These are phyloP conservation scores for Pecten maximus DNA, from an alignment of 2,888 invertebrate genomes.

Conservation along the genomic window DNA sequence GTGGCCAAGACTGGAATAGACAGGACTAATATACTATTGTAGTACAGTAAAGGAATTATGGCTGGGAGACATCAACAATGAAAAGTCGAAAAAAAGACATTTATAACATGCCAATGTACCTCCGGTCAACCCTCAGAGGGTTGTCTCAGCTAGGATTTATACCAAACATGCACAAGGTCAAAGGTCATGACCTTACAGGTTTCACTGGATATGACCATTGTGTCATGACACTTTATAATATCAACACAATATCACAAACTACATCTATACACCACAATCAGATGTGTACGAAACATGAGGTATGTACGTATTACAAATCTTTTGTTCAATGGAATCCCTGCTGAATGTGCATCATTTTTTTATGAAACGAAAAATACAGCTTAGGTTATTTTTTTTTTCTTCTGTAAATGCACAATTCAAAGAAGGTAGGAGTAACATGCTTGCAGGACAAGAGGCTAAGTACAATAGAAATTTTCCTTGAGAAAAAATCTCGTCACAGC, in stretches of 20 bases:
- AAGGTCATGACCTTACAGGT: neutral
- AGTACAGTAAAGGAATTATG: no score
- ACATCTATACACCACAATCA: neutral
- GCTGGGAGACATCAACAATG: no score
- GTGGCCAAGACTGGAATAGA: neutral
- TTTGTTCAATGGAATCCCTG: no score
- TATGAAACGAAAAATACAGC: neutral
- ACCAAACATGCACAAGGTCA: neutral
- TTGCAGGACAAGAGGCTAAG: neutral
- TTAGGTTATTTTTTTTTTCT: neutral
- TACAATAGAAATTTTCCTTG: neutral
- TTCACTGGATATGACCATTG: neutral
- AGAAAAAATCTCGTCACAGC: neutral
- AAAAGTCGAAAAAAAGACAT: neutral
- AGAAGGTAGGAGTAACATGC: neutral
- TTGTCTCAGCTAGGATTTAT: neutral
- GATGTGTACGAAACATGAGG: neutral
- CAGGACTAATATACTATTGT: no score
- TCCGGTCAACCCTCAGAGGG: neutral
- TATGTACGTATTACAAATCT: no score
- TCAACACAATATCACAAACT: neutral
- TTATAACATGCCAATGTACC: neutral
- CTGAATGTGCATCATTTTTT: neutral
- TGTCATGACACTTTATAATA: neutral
- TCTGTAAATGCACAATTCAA: neutral